A percentile compares a stretch with the other conserved stretches of the same genome.
Conservation (phyloP, 2,113 vertebrate species). For the Egretta garzetta region DNA sequence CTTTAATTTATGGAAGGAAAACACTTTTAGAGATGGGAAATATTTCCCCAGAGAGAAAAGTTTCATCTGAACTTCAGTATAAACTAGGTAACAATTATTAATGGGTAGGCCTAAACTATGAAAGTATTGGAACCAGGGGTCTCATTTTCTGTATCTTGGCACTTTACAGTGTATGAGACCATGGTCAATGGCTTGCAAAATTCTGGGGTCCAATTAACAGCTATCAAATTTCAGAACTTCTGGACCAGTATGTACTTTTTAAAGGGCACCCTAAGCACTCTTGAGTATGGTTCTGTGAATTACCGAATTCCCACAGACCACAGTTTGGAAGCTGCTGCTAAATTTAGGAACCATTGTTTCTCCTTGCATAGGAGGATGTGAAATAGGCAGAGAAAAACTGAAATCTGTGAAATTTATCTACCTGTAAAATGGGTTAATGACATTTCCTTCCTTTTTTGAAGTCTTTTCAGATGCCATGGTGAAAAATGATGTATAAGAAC, state of each 20-base stretch:
- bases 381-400: slow-evolving; percentile 30
- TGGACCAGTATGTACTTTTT: not conserved
- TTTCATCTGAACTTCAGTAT: not conserved
- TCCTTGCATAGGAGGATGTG: slow-evolving; percentile 47
- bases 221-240: not conserved
- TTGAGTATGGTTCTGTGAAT: not conserved
- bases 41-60: not conserved
- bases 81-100: not conserved
- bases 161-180: not conserved
- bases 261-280: not conserved
- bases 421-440: slow-evolving; percentile 26
- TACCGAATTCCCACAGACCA: not conserved
- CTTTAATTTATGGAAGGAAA: not conserved
- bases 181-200: not conserved
- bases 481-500: not conserved
- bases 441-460: slow-evolving; percentile 38
- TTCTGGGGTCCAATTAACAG: not conserved
- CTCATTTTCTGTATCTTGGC: not conserved
- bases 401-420: slow-evolving; percentile 43
- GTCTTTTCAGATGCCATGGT: not conserved
- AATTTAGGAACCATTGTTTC: slow-evolving; percentile 44
- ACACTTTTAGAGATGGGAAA: not conserved
- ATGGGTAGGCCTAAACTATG: not conserved
- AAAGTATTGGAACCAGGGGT: accelerated
- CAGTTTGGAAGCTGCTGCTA: slow-evolving; percentile 7